These are phyloP conservation scores for Perithous albicinctus DNA, from an alignment of 2,888 invertebrate species.

Conservation along the genomic window DNA sequence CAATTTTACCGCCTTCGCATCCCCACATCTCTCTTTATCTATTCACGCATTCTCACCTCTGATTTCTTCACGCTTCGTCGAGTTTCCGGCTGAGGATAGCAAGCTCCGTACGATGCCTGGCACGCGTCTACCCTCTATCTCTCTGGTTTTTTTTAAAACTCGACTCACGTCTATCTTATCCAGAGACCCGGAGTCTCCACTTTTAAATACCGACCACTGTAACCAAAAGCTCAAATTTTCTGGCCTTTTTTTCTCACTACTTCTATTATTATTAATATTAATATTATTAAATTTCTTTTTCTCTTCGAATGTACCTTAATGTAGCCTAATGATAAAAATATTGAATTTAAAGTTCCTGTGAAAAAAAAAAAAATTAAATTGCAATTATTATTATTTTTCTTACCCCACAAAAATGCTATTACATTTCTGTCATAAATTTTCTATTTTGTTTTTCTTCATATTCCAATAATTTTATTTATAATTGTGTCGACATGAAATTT, in stretches of 20 bases:
- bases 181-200: background rate
- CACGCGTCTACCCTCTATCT: conserved; percentile 50
- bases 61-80: conserved; percentile 57
- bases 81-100: conserved; percentile 45
- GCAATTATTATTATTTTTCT: too few species aligned
- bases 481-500: background rate
- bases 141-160: conserved; percentile 10
- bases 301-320: background rate
- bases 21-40: conserved; percentile 45
- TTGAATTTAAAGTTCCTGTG: background rate
- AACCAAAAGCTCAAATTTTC: conserved; percentile 3
- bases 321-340: background rate
- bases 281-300: background rate
- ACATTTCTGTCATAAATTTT: too few species aligned
- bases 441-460: background rate
- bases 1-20: conserved; percentile 23
- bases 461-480: background rate
- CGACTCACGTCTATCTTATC: conserved; percentile 31
- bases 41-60: conserved; percentile 56
- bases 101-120: conserved; percentile 37
- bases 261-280: conserved; percentile 1
- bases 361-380: too few species aligned
- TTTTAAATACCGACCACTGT: background rate
- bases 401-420: too few species aligned
- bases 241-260: background rate